Percentiles rank a stretch among this genome's conserved stretches.
phyloP scores from a whole-genome alignment of 2,113 vertebrate species.

The Rhinichthys klamathensis region DNA sequence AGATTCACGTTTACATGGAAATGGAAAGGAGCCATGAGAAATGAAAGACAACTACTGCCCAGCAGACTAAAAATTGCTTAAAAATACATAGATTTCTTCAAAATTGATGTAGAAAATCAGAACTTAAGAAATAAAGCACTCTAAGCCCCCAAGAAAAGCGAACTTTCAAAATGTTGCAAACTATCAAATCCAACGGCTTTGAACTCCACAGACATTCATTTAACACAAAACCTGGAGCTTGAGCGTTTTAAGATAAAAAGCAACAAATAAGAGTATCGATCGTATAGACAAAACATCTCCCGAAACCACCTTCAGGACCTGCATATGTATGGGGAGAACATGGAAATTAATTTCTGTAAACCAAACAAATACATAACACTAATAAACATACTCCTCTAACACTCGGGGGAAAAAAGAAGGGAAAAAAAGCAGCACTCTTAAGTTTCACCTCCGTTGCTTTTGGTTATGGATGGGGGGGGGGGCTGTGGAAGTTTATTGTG shows the following conservation, averaged over 20 bases:
- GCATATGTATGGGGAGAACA: background rate
- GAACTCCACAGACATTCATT: background rate
- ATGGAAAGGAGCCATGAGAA: slow-evolving; percentile 11
- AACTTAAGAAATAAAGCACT: background rate
- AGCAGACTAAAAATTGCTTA: background rate
- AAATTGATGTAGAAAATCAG: background rate
- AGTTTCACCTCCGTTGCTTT: background rate
- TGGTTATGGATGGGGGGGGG: background rate
- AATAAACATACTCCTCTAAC: background rate
- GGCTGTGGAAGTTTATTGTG: slow-evolving; percentile 19
- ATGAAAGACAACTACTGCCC: background rate
- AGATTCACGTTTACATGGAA: background rate
- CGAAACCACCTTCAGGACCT: background rate
- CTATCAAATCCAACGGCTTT: slow-evolving; percentile 3
- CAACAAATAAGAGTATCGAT: slow-evolving; percentile 7
- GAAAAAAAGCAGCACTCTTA: background rate
- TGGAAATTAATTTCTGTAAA: slow-evolving; percentile 17
- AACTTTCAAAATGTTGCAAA: background rate
- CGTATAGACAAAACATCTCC: background rate
- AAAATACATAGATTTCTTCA: background rate
- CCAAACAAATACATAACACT: background rate
- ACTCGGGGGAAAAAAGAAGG: too few relatives aligned
- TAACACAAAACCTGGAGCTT: slow-evolving; percentile 10
- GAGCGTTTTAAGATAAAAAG: slow-evolving; percentile 14
- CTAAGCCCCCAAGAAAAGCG: background rate